Percentiles rank a stretch among this genome's conserved stretches.
phyloP scores from a whole-genome alignment of 2,113 vertebrate genomes.

The Hypocryptadius cinnamomeus region DNA sequence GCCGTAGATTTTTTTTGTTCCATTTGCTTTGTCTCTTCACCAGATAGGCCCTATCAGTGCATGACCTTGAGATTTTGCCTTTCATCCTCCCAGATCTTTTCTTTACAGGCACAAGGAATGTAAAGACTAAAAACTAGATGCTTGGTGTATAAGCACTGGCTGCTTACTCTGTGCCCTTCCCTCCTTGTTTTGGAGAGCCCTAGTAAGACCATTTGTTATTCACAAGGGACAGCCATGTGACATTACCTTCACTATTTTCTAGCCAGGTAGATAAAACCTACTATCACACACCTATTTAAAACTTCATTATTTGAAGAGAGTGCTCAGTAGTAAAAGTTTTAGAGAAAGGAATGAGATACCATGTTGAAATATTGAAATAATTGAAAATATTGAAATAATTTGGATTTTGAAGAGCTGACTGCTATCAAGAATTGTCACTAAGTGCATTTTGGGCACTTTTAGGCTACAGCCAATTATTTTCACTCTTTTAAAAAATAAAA shows the following conservation, averaged over 20 bases:
- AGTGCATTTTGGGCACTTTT: neutral
- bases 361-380: too few species aligned
- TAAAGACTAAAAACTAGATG: neutral
- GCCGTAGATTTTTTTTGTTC: fast-evolving
- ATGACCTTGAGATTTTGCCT: neutral
- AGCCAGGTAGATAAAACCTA: neutral
- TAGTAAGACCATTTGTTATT: neutral
- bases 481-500: neutral
- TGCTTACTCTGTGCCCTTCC: neutral
- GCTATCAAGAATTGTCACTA: neutral
- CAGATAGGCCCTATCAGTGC: neutral
- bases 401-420: neutral
- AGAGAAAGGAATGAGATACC: neutral
- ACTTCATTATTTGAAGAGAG: neutral
- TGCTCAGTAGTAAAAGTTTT: neutral
- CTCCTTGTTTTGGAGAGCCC: neutral
- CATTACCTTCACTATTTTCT: neutral
- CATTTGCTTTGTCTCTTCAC: neutral
- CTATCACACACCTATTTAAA: neutral
- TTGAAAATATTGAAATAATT: neutral
- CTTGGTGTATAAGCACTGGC: neutral
- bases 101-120: neutral
- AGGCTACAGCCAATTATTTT: neutral
- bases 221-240: neutral
- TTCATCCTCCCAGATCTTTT: neutral